Evolutionary conservation across 2,888 invertebrate genomes (phyloP), one percentile per base, ranked within the genome.

Genomic region (Clusia tigrina): DNA sequence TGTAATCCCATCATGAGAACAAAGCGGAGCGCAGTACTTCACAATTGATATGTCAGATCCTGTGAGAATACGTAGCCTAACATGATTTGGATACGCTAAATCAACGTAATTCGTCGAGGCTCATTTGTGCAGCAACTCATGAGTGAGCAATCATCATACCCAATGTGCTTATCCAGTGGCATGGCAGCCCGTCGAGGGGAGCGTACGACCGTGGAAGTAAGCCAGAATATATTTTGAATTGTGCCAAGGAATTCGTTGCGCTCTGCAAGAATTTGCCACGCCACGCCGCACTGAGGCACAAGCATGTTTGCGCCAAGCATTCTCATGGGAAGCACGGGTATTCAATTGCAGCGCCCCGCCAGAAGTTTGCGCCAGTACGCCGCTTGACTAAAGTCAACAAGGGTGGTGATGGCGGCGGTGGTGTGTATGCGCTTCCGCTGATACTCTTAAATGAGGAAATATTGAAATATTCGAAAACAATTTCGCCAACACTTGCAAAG

Each of bases 251-350:
- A 83, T 83, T 83, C 72, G 83, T 65, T 78, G 71, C 78, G 82
- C 83, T 81, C 78, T 80, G 83, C 81, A 76, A 77, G 69, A 78
- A 83, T 83, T 83, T 65, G 82, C 57, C 67, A 74, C 69, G 74
- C 78, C 68, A 17, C 10, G n/a, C n/a, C 32, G 73, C 69, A 77
- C 71, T 73, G 70, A 71, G 37, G 48, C 51, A 23, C 53, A 52
- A 37, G 58, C 58, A 23, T 24, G 32, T 32, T 15, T 26, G 10
- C 20, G 46, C 38, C 22, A 17, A 48, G 9, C 48, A 58, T 25
- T 62, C 74, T 69, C 78, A 68, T 78, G 78, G 74, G 78, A 75
- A 71, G 53, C 25, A n/a, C n/a, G n/a, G n/a, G n/a, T n/a, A 42
- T 38, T 53, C 54, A 37, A 59, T 15, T 6, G 37, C 25, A 54